phyloP scores from a whole-genome alignment of 2,113 vertebrate species.

The Muntiacus reevesi region DNA sequence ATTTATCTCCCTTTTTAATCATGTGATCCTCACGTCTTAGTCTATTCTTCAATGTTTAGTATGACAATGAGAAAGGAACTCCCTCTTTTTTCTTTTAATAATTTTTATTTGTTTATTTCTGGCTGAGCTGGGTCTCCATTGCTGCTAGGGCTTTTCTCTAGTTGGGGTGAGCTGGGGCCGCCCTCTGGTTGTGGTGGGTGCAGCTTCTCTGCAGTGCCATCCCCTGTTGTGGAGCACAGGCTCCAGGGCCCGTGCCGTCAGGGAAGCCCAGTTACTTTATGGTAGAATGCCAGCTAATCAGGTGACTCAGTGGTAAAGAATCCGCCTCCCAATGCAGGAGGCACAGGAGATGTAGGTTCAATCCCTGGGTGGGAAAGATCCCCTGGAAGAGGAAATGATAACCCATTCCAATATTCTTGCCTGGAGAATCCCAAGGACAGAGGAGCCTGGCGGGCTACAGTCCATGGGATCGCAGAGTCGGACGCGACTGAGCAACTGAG shows the following conservation, averaged over 20 bases:
- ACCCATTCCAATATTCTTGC: neutral
- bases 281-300: neutral
- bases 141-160: neutral
- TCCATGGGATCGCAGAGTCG: neutral
- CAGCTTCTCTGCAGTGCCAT: neutral
- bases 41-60: neutral
- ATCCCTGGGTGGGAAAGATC: neutral
- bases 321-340: neutral
- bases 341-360: neutral
- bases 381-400: neutral
- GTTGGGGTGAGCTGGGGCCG: neutral
- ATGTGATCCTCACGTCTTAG: neutral
- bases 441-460: neutral
- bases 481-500: neutral
- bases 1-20: neutral
- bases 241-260: neutral
- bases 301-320: neutral
- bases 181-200: neutral
- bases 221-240: neutral
- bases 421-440: neutral
- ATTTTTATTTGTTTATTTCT: neutral
- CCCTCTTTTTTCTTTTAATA: neutral
- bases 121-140: neutral
- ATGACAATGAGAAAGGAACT: neutral
- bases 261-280: neutral